A percentile compares a stretch with the other conserved stretches of the same genome.
phyloP scores from a whole-genome alignment of 1,140 invertebrate species.

The Ridgeia piscesae region DNA sequence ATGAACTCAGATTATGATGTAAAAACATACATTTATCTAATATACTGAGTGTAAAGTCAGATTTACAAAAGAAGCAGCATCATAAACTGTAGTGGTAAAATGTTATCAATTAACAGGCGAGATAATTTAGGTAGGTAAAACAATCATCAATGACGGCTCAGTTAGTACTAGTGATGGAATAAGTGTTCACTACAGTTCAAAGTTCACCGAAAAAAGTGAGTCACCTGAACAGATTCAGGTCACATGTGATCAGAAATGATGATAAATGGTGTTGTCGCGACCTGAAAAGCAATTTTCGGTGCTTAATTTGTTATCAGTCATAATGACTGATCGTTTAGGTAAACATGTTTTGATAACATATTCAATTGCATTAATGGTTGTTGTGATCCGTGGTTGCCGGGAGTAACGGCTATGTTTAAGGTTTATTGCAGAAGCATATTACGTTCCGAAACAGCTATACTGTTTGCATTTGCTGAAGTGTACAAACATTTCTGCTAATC shows the following conservation, averaged over 20 bases:
- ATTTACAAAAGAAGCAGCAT: too few relatives aligned
- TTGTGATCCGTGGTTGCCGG: not conserved
- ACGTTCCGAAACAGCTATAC: not conserved
- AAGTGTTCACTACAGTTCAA: not conserved
- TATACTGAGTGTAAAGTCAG: too few relatives aligned
- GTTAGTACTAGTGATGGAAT: not conserved
- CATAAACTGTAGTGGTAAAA: too few relatives aligned
- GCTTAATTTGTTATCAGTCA: not conserved
- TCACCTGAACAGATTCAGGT: not conserved
- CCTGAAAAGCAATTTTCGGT: not conserved
- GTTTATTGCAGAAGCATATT: not conserved
- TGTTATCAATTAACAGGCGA: too few relatives aligned
- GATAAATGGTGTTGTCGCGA: not conserved
- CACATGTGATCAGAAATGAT: not conserved
- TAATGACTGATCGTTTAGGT: not conserved
- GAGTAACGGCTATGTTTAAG: not conserved
- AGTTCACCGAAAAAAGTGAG: not conserved
- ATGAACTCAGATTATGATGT: too few relatives aligned
- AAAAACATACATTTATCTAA: too few relatives aligned
- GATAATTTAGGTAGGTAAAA: too few relatives aligned
- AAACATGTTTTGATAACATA: not conserved
- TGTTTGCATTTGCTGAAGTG: not conserved
- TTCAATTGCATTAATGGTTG: not conserved
- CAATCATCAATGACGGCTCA: too few relatives aligned
- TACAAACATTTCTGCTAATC: too few relatives aligned